phyloP scores from a whole-genome alignment of 2,888 invertebrate species.

The Geotrupes spiniger region DNA sequence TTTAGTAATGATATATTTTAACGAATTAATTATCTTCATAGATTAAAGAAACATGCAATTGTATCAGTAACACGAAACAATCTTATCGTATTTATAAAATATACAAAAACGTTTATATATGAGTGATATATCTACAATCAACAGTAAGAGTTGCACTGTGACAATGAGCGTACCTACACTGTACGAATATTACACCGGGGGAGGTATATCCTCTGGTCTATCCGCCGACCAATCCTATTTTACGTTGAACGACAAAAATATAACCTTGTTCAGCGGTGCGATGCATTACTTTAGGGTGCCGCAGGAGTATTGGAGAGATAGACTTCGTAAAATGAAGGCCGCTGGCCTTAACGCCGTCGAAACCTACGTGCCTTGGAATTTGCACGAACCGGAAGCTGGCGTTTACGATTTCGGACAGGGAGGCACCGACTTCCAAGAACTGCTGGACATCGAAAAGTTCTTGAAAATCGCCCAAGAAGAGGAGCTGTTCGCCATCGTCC shows the following conservation, averaged over 20 bases:
- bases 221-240: conserved; percentile 41
- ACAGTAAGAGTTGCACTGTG: no score
- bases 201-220: conserved; percentile 39
- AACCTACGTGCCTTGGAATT: conserved; percentile 85
- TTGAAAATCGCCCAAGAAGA: conserved; percentile 71
- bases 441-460: conserved; percentile 62
- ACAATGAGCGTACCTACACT: conserved; percentile 40
- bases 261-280: conserved; percentile 53
- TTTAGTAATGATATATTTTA: no score
- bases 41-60: no score
- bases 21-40: no score
- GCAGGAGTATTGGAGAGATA: conserved; percentile 73
- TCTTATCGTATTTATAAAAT: no score
- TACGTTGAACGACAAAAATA: conserved; percentile 47
- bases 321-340: conserved; percentile 71
- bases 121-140: no score
- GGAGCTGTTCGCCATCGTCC: conserved; percentile 73
- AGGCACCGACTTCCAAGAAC: conserved; percentile 54
- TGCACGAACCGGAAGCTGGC: conserved; percentile 75
- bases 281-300: conserved; percentile 86
- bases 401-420: conserved; percentile 63
- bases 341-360: conserved; percentile 85
- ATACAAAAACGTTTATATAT: no score
- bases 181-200: conserved; percentile 51
- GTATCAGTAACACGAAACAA: no score